Conservation (phyloP, 2,113 vertebrate species). For the Sprattus sprattus region DNA sequence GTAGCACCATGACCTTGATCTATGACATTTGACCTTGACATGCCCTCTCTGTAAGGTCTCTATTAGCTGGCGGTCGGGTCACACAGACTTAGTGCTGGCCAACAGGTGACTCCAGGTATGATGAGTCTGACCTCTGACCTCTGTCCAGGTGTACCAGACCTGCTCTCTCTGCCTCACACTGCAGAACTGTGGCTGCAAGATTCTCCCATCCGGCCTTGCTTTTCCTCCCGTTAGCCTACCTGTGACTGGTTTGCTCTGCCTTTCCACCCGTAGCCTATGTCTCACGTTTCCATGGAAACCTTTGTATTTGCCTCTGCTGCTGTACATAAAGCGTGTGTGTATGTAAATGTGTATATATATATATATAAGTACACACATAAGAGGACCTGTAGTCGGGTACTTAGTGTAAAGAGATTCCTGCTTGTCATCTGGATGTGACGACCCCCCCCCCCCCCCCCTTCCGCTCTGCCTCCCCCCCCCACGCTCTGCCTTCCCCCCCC, state of each 20-base stretch:
- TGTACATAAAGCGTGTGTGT: neutral
- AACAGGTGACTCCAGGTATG: neutral
- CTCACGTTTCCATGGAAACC: neutral
- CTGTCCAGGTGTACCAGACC: neutral
- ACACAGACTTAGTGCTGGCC: neutral
- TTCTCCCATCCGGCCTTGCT: neutral
- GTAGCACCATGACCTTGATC: neutral
- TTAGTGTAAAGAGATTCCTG: neutral
- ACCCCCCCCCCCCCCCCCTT: neutral
- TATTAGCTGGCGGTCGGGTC: neutral
- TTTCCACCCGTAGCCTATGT: neutral
- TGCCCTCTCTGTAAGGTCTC: neutral
- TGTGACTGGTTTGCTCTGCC: neutral
- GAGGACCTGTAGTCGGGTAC: neutral
- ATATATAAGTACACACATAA: neutral
- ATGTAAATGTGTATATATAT: neutral
- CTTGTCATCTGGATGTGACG: neutral
- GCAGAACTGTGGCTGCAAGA: neutral
- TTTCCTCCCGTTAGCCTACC: neutral
- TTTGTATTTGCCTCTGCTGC: neutral
- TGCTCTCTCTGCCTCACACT: slow-evolving; percentile 6
- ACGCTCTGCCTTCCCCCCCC: no score
- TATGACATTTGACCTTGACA: neutral
- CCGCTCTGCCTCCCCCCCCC: neutral
- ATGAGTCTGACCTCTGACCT: neutral